Base-by-base conservation (phyloP, 2,797 vertebrate genomes). In the Jordanella pulchra region DNA sequence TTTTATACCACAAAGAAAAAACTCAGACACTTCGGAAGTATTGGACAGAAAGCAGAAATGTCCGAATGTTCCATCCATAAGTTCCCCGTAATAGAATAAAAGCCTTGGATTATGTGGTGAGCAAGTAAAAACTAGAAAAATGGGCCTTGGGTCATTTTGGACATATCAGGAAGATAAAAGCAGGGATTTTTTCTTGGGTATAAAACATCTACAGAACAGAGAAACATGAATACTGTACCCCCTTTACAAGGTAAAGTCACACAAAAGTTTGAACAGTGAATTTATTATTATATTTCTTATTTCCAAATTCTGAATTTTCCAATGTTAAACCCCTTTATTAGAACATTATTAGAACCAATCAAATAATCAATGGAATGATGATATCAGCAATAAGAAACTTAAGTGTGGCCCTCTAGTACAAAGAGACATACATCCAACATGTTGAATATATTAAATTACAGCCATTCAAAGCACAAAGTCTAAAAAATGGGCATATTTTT, bases 11-110 rank as follows among this genome's bases (percentile, higher is more conserved):
- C 14, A 28, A 21, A 69, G 65, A 21, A 27, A 13, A 72, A 77
- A 76, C 69, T 67, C 14, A 72, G 17, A 7, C 28, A 72, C 65
- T 66, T 32, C 42, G 72, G 76, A 75, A 67, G 68, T 73, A 39
- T 69, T 65, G 67, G 28, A 48, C 73, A 65, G 65, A 77, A 72
- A 77, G 51, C 23, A 63, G 14, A 70, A 18, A 75, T 68, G 61
- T 65, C 67, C 72, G 21, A 75, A 78, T 72, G 69, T 70, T 81
- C 28, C 68, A 21, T 67, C 73, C 72, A 55, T 75, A 79, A 87
- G 80, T 76, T 69, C 81, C 83, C 58, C 0, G 51, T 89, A 84
- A 89, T 86, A 77, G 82, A 87, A 81, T 86, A 77, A 89, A 84
- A 87, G 83, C 82, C 48, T 79, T 30, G 50, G 64, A 39, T 76